A percentile compares a stretch with the other conserved stretches of the same genome.
These are phyloP conservation scores for Passer montanus DNA, from an alignment of 2,113 vertebrate species.

Conservation along the genomic window DNA sequence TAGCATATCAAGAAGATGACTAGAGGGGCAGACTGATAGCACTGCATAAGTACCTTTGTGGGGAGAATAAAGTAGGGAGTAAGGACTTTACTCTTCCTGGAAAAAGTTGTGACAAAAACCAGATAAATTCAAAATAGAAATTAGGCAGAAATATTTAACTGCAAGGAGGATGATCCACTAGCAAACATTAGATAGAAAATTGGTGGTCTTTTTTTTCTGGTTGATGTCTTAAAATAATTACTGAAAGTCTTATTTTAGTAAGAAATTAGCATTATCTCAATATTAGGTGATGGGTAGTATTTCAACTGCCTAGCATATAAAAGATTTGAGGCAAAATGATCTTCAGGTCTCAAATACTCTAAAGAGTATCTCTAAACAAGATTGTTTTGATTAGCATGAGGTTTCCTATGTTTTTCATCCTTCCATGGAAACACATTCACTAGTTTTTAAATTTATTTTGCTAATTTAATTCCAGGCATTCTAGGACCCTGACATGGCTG, in stretches of 20 bases:
- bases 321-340: not conserved
- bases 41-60: not conserved
- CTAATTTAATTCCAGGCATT: not conserved
- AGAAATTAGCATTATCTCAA: not conserved
- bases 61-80: not conserved
- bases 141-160: not conserved
- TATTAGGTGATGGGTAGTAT: not conserved
- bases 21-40: not conserved
- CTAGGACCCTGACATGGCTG: not conserved
- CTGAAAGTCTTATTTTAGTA: not conserved
- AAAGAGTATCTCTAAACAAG: not conserved
- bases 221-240: not conserved
- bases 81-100: not conserved
- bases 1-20: not conserved
- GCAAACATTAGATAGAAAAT: not conserved
- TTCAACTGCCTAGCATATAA: not conserved
- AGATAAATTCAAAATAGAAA: not conserved
- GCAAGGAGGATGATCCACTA: not conserved
- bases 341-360: not conserved
- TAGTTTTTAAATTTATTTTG: not conserved
- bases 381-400: not conserved
- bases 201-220: not conserved
- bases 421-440: not conserved
- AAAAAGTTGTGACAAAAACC: not conserved
- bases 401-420: not conserved